A percentile compares a stretch with the other conserved stretches of the same genome.
Conservation (phyloP, 2,797 vertebrate species). For the Falco novaeseelandiae region DNA sequence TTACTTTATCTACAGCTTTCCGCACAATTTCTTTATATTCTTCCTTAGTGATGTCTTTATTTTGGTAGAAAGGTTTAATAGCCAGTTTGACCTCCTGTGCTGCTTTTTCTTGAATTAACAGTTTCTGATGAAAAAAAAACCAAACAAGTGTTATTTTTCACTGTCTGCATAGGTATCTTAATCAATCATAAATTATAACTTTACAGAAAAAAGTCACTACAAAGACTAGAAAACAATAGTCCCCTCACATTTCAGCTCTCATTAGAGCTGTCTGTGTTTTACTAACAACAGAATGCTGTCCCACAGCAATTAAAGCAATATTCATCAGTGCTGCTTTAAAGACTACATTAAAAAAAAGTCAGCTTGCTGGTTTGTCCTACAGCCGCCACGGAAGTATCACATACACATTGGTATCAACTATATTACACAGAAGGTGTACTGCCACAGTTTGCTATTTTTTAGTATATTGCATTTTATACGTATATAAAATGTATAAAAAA, state of each 20-base stretch:
- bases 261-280: background rate
- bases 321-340: background rate
- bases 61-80: conserved; percentile 98
- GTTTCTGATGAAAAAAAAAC: conserved; percentile 79
- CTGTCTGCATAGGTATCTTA: accelerated
- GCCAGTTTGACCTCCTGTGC: conserved; percentile 93
- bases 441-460: background rate
- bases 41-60: conserved; percentile 97
- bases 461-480: background rate
- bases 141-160: background rate
- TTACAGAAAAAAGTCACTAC: background rate
- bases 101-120: conserved; percentile 94
- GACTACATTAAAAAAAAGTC: background rate
- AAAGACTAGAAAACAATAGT: background rate
- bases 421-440: background rate
- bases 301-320: background rate
- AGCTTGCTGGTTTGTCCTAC: background rate
- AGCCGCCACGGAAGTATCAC: background rate
- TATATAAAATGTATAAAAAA: background rate
- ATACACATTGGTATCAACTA: background rate
- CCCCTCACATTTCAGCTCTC: background rate
- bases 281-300: background rate
- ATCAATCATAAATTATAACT: background rate
- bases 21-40: conserved; percentile 98
- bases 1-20: conserved; percentile 97